Base-by-base conservation (phyloP, 2,797 vertebrate species). In the Acanthopagrus latus region DNA sequence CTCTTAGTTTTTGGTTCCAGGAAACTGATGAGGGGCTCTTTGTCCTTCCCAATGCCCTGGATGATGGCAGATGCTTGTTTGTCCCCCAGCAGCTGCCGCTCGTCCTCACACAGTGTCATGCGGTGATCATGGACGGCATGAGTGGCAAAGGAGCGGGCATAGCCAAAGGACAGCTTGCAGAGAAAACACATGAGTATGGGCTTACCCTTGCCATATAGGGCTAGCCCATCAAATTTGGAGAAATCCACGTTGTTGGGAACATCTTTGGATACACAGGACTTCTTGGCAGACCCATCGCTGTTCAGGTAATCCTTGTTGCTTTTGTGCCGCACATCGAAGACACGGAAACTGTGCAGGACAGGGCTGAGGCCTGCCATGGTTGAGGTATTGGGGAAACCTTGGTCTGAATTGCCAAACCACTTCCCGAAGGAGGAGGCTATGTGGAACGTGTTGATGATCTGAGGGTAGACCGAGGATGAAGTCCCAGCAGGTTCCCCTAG, bases 241-340 rank as follows among this genome's bases (percentile, higher is more conserved):
- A 99, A 97, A 97, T 99, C 98, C 96, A 99, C 98, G 92, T 99
- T 99, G 96, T 99, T 99, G 92, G 98, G 98, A 95, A 99, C 97
- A 99, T 99, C 98, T 99, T 99, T 99, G 98, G 98, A 98, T 96
- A 99, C 97, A 92, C 97, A 99, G 95, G 98, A 99, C 96, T 97
- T 99, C 97, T 98, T 99, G 97, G 98, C 98, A 96, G 98, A 99
- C 95, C 98, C 98, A 87, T 99, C 98, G 74, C 97, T 99, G 96
- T 99, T 99, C 91, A 99, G 97, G 96, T 99, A 99, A 98, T 99
- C 98, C 97, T 98, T 98, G 98, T 97, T 98, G 97, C 97, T 99
- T 97, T 97, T 98, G 96, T 99, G 98, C 95, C 98, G 97, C 96
- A 99, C 98, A 93, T 99, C 98, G 59, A 99, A 99, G 92, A 99